Conservation (phyloP, 2,888 invertebrate species). For the Drosophila testacea region DNA sequence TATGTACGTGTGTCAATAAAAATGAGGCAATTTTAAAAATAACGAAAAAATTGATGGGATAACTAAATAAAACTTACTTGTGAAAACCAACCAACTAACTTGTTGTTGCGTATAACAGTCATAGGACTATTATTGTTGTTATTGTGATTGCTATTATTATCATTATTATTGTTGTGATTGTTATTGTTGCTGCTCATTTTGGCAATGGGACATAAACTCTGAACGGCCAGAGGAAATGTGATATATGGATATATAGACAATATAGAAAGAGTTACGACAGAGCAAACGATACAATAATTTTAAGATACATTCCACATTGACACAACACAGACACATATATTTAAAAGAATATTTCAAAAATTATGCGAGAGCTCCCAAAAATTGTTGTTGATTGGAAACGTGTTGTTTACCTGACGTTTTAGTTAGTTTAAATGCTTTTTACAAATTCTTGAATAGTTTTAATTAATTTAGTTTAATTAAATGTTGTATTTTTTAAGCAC, state of each 20-base stretch:
- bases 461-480: slow-evolving; percentile 13
- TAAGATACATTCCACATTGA: slow-evolving; percentile 9
- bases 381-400: slow-evolving; percentile 17
- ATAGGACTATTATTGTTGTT: slow-evolving; percentile 38
- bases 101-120: slow-evolving; percentile 64
- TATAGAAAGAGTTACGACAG: slow-evolving; percentile 22
- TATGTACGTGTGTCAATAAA: slow-evolving; percentile 37
- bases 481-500: slow-evolving; percentile 48
- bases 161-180: slow-evolving; percentile 14
- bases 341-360: background rate
- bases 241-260: slow-evolving; percentile 8
- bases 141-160: slow-evolving; percentile 23
- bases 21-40: slow-evolving; percentile 18
- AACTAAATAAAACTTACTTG: slow-evolving; percentile 81
- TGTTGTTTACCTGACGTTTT: slow-evolving; percentile 54
- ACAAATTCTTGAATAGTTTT: slow-evolving; percentile 34
- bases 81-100: slow-evolving; percentile 82
- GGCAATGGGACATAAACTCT: slow-evolving; percentile 2
- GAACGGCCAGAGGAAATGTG: slow-evolving; percentile 6
- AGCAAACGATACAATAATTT: slow-evolving; percentile 6
- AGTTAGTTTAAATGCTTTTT: slow-evolving; percentile 44
- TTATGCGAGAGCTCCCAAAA: slow-evolving; percentile 45
- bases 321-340: slow-evolving; percentile 32
- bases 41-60: slow-evolving; percentile 5
- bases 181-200: slow-evolving; percentile 27